Evolutionary conservation across 1,140 invertebrate genomes (phyloP), one percentile per base, ranked within the genome.

Genomic region (Heliconius eleuchia): DNA sequence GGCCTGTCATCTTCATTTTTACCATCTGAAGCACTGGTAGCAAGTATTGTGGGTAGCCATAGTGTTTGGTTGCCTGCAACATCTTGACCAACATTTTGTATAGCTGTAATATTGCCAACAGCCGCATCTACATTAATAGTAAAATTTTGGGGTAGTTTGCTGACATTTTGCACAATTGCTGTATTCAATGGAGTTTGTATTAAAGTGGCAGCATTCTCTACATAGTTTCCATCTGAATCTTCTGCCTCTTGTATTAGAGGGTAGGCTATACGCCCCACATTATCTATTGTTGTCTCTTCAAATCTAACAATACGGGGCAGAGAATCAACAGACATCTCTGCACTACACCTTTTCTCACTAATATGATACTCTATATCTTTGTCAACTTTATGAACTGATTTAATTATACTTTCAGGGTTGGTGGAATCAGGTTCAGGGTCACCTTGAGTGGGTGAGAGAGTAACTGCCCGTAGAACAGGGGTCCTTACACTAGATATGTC

Each of bases 21-120:
- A 71, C 74, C 83, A 81, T 91, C 90, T n/a, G 87, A 82, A 70
- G 89, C 87, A 86, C 88, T 91, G 72, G 91, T 92, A 66, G 92
- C 84, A 27, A 94, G 85, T 77, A 94, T 91, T 55, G 93, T 94
- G 9, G 92, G 92, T 73, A 94, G 76, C 93, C 92, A 95, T 52
- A 95, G 83, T 13, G 94, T 95, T 81, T 92, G 92, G 71, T 87
- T 91, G 57, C 91, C 89, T 23, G 92, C 81, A n/a, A 93, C 92
- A 89, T 92, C 92, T 84, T 93, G 94, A 39, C 89, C 87, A 16
- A 94, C 93, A 91, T 94, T 94, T 78, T 94, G 94, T 82, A 95
- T 90, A 18, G 94, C 87, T 79, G 93, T 89, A 66, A 95, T 91
- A 81, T 94, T 94, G 27, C 92, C 90, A 46, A 94, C 93, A 79